Conservation (phyloP, 1,140 invertebrate species). For the Drosophila elegans region DNA sequence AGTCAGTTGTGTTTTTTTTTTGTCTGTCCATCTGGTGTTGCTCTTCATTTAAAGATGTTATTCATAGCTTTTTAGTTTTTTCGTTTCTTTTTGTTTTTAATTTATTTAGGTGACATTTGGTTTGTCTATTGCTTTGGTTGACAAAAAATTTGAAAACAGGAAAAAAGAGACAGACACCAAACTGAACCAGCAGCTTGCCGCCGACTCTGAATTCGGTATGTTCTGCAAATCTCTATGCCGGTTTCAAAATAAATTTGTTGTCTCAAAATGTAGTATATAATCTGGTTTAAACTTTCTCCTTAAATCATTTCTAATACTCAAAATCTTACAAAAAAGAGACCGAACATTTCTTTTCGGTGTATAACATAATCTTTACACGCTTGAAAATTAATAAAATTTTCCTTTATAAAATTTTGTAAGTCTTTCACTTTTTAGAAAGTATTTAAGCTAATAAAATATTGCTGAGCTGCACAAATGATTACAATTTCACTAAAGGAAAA, state of each 20-base stretch:
- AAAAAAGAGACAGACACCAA: slow-evolving; percentile 41
- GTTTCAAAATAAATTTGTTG: slow-evolving; percentile 29
- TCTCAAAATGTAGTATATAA: neutral
- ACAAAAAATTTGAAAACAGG: neutral
- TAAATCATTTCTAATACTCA: no score
- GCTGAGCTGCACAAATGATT: no score
- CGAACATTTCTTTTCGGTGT: no score
- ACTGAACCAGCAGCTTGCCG: slow-evolving; percentile 60
- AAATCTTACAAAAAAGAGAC: no score
- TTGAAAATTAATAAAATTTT: no score
- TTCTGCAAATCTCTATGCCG: neutral
- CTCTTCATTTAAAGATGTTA: neutral
- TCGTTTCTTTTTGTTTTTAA: neutral
- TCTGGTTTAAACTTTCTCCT: no score
- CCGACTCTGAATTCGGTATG: slow-evolving; percentile 16
- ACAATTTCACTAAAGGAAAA: no score
- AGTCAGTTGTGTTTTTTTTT: slow-evolving; percentile 12
- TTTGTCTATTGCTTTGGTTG: slow-evolving; percentile 16
- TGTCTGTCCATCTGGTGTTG: slow-evolving; percentile 22
- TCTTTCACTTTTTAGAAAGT: no score
- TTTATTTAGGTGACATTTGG: slow-evolving; percentile 1
- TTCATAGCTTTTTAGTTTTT: neutral
- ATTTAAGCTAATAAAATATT: no score
- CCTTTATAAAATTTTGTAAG: no score
- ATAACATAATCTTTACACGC: no score